Base-by-base conservation (phyloP, 1,140 invertebrate species). In the Phthorimaea operculella region DNA sequence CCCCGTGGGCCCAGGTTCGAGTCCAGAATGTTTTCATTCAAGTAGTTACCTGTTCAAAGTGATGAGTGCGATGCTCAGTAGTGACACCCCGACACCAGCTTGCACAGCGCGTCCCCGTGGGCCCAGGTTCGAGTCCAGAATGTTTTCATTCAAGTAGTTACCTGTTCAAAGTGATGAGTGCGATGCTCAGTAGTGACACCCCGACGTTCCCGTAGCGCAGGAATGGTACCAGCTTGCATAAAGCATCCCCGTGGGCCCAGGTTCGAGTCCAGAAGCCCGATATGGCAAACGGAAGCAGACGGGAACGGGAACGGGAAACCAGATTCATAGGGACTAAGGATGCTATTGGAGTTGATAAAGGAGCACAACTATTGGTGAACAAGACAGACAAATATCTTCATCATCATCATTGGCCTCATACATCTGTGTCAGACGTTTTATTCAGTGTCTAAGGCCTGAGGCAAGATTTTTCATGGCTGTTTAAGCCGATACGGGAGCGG, bases 141-240 rank as follows among this genome's bases (percentile, higher is more conserved):
- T n/a, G n/a, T n/a, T n/a, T n/a, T n/a, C n/a, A n/a, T n/a, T n/a
- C n/a, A n/a, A n/a, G n/a, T n/a, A n/a, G n/a, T 76, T 80, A 90
- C 92, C 94, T 91, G 80, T 95, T 96, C 60, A 96, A 91, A 5
- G 94, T 96, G 66, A 96, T 96, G 74, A 93, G 92, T 7, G 91
- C 92, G 10, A 96, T 93, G 64, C 92, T 94, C 10, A 96, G 84
- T n/a, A 96, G 85, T 1, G 94, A 96, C 0, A 96, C 93, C 0
- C 94, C 94, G 5, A 95, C 91, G 68, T 95, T 95, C 18, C 93
- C 94, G 64, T 96, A 96, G 57, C 94, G 89, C 0, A 95, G 86
- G 66, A 94, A 91, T 51, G 94, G 94, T 50, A 96, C 92, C 33
- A 94, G 76, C 17, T 88, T 87, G 72, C 94, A 96, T 0, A 96